Evolutionary conservation across 2,113 vertebrate species (phyloP).

Genomic region (Amphilophus citrinellus): DNA sequence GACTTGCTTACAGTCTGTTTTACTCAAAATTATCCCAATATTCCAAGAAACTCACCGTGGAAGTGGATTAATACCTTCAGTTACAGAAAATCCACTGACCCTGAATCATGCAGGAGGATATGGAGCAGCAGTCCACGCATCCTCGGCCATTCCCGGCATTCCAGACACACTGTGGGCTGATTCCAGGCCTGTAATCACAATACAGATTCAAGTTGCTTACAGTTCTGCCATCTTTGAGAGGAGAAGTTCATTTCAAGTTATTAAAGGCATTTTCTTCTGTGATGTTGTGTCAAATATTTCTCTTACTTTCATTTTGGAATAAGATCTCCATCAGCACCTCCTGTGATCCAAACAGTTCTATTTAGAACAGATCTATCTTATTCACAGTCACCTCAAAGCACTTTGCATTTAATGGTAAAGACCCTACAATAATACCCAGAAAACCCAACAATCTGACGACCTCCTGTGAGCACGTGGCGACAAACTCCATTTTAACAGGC

Average conservation of each 20-base stretch:
- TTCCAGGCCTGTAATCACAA: neutral
- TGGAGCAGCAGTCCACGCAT: neutral
- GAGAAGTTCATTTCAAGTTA: neutral
- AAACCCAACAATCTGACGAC: too few relatives aligned
- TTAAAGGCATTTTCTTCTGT: too few relatives aligned
- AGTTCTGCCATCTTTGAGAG: accelerated
- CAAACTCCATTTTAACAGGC: too few relatives aligned
- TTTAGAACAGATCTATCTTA: neutral
- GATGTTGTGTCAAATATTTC: neutral
- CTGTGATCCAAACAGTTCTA: neutral
- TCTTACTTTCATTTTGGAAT: neutral
- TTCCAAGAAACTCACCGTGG: too few relatives aligned
- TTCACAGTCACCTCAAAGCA: neutral
- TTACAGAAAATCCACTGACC: too few relatives aligned
- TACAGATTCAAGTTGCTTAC: neutral
- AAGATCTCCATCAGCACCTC: neutral
- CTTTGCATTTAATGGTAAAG: neutral
- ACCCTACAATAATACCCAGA: neutral
- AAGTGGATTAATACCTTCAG: too few relatives aligned
- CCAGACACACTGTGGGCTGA: neutral
- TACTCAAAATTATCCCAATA: too few relatives aligned
- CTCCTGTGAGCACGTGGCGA: too few relatives aligned
- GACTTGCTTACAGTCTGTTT: too few relatives aligned
- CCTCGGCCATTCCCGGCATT: neutral
- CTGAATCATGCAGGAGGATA: too few relatives aligned